Base-by-base conservation (phyloP, 2,888 invertebrate species). In the Subacronicta megacephala region DNA sequence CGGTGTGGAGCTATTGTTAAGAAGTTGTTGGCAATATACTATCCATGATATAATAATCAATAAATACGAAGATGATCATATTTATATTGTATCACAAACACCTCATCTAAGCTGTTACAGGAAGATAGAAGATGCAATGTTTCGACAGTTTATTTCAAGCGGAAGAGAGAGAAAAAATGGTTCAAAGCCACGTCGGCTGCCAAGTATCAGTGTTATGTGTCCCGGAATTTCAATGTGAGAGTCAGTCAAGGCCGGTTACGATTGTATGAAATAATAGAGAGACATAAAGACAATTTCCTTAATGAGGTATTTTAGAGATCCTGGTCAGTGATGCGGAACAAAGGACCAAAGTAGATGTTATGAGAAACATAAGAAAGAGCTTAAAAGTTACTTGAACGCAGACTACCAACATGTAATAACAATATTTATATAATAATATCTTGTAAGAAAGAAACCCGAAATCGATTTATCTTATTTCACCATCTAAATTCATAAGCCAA, bases 221-320 rank as follows among this genome's bases (percentile, higher is more conserved):
- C 45, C 67, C 50, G 72, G 68, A 67, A 72, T 72, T 56, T 56
- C 72, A 67, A 46, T 57, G 72, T 47, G 40, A 47, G 26, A 62
- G 35, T 15, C 51, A 58, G 72, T 72, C 69, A 69, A 69, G 69
- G 69, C 37, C 42, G 37, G 62, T 46, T 44, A 59, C 49, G 58
- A 35, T 45, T 50, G 44, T 51, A 54, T 49, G 33, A 45, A 20
- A 54, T 36, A n/a, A 7, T 4, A 36, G 36, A 44, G 33, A 33
- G 31, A 33, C 53, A 51, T 37, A 4, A 9, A 37, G 1, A 13
- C 3, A 1, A 7, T 5, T 26, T 26, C 10, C 1, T 1, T 20
- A 6, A 20, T 20, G 3, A 20, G 20, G 10, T 1, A 2, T 10
- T 26, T 26, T 10, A 10, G 26, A 10, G n/a, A 1, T 31, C 29